These are phyloP conservation scores for Tricholaema leucomelas DNA, from an alignment of 2,113 vertebrate genomes.

Conservation along the genomic window DNA sequence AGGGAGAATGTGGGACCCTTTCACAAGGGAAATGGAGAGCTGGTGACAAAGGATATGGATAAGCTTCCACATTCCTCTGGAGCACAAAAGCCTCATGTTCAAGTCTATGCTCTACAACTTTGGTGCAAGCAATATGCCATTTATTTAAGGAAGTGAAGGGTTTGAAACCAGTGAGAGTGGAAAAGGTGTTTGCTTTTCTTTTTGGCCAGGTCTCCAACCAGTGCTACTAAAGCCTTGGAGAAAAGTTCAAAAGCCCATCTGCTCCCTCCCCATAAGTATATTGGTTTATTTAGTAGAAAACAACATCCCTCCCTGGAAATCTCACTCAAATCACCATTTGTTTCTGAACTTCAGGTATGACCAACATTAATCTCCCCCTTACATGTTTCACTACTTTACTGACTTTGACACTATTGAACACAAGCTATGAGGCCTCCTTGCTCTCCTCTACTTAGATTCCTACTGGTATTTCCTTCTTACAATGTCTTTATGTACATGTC, in stretches of 20 bases:
- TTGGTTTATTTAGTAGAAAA: neutral
- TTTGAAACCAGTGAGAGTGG: neutral
- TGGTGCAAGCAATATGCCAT: neutral
- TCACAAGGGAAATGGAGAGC: too few relatives aligned
- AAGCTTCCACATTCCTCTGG: accelerated
- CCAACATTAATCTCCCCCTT: neutral
- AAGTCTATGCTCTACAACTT: neutral
- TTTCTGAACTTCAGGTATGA: neutral
- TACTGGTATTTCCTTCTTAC: neutral
- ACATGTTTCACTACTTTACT: neutral
- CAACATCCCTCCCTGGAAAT: neutral
- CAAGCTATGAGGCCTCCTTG: neutral
- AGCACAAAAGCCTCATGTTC: neutral
- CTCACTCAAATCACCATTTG: neutral
- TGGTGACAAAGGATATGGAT: too few relatives aligned
- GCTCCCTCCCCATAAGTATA: neutral
- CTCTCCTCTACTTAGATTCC: neutral
- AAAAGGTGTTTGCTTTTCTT: neutral
- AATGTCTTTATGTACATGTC: neutral
- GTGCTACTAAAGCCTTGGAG: neutral
- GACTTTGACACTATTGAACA: neutral
- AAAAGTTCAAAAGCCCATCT: neutral
- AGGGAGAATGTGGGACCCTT: too few relatives aligned
- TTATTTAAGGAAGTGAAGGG: neutral
- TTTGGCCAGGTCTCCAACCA: neutral